Percentiles rank a stretch among this genome's conserved stretches.
phyloP scores from a whole-genome alignment of 2,888 invertebrate genomes.

The Galerucella nymphaeae region DNA sequence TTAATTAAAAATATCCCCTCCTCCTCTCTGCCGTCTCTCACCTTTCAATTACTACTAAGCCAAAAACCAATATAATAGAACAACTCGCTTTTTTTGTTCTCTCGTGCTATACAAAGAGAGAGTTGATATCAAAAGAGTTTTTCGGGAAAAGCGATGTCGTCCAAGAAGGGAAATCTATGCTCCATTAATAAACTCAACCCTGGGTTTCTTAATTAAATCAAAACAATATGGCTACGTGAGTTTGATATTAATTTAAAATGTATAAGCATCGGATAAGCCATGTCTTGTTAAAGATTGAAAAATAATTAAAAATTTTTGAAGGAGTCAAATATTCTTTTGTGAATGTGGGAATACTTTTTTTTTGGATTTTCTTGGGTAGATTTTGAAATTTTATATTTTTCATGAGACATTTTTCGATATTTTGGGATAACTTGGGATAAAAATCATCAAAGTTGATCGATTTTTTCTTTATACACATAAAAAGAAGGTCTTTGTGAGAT shows the following conservation, averaged over 20 bases:
- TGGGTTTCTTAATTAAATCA: slow-evolving; percentile 64
- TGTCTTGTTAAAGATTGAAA: too few species aligned
- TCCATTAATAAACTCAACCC: slow-evolving; percentile 60
- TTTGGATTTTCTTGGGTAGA: too few species aligned
- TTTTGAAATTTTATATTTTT: too few species aligned
- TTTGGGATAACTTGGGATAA: too few species aligned
- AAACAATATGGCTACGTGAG: slow-evolving; percentile 63
- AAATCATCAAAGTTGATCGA: not conserved
- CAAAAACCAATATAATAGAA: slow-evolving; percentile 8
- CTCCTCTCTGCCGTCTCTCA: not conserved
- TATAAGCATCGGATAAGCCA: slow-evolving; percentile 29
- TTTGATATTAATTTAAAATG: slow-evolving; percentile 61
- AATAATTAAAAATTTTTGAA: too few species aligned
- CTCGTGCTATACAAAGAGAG: not conserved
- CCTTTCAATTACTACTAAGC: slow-evolving; percentile 16
- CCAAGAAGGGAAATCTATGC: slow-evolving; percentile 37
- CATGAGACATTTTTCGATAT: too few species aligned
- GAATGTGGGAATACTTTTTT: too few species aligned
- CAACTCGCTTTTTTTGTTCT: not conserved
- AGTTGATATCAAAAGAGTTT: not conserved
- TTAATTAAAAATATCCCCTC: slow-evolving; percentile 6
- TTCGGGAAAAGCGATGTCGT: slow-evolving; percentile 24
- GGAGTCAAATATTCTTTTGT: too few species aligned
- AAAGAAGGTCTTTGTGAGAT: not conserved
- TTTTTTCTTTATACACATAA: not conserved